Conservation (phyloP, 2,888 invertebrate genomes). For the Drosophila subquinaria region DNA sequence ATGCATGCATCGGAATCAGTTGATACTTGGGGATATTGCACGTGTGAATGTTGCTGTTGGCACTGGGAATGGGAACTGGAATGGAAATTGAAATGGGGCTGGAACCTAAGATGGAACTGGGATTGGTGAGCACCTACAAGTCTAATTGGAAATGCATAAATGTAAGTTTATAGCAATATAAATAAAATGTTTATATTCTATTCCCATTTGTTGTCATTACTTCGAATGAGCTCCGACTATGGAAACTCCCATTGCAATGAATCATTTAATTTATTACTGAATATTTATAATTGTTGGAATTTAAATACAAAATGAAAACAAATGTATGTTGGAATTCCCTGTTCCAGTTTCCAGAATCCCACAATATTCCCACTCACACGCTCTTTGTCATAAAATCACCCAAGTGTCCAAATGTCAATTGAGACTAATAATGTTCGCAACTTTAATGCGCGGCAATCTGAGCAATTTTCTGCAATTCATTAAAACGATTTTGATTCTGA, state of each 20-base stretch:
- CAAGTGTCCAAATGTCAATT: constrained; percentile 54
- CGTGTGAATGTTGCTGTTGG: constrained; percentile 68
- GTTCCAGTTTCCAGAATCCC: constrained; percentile 8
- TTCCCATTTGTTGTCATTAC: not conserved
- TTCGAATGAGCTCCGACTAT: not conserved
- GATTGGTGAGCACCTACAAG: constrained; percentile 47
- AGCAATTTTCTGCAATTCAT: constrained; percentile 76
- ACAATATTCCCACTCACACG: constrained; percentile 10
- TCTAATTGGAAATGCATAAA: constrained; percentile 75
- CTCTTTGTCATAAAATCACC: constrained; percentile 21
- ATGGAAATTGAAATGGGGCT: not conserved
- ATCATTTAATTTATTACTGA: not conserved
- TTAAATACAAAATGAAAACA: not conserved
- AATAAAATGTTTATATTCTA: not conserved
- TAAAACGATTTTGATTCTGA: constrained; percentile 75
- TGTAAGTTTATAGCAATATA: constrained; percentile 70
- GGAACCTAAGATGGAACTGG: not conserved
- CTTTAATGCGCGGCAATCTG: constrained; percentile 65
- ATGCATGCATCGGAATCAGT: constrained; percentile 64
- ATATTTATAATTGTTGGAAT: not conserved
- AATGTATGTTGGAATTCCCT: not conserved
- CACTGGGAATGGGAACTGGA: constrained; percentile 23
- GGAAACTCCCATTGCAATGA: not conserved
- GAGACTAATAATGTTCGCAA: constrained; percentile 53
- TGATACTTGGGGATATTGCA: constrained; percentile 53